These are phyloP conservation scores for Nezara viridula DNA, from an alignment of 2,888 invertebrate genomes.

Conservation along the genomic window DNA sequence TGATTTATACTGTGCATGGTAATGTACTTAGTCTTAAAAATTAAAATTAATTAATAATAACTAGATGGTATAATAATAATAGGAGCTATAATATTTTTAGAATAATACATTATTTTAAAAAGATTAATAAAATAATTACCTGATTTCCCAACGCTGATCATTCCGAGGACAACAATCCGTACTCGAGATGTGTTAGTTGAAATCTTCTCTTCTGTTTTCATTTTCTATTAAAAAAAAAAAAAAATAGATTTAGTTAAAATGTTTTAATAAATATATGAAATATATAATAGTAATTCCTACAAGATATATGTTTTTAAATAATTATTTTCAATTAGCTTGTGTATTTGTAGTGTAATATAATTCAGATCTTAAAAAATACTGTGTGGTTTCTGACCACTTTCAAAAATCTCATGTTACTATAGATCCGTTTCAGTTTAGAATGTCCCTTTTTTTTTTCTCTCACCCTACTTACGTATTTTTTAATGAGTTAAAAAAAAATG, in stretches of 20 bases:
- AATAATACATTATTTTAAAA: no score
- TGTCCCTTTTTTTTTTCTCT: neutral
- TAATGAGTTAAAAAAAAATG: slow-evolving; percentile 17
- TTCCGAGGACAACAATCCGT: slow-evolving; percentile 82
- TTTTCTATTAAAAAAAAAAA: slow-evolving; percentile 66
- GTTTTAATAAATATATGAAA: neutral
- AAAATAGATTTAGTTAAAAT: neutral
- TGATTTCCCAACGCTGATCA: slow-evolving; percentile 84
- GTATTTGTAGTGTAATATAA: slow-evolving; percentile 21
- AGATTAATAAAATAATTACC: slow-evolving; percentile 72
- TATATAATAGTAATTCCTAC: neutral
- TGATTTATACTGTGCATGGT: no score
- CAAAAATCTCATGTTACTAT: slow-evolving; percentile 30
- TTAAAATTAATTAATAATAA: neutral
- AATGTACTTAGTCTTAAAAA: neutral
- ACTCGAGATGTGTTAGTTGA: slow-evolving; percentile 75
- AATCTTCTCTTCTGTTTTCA: slow-evolving; percentile 78
- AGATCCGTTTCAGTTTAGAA: slow-evolving; percentile 37
- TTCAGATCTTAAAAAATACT: slow-evolving; percentile 1
- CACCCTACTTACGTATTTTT: slow-evolving; percentile 22
- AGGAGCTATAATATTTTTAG: no score
- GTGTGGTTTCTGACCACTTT: slow-evolving; percentile 38
- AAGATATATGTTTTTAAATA: neutral
- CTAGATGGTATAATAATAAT: no score
- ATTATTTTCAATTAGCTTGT: neutral